Base-by-base conservation (phyloP, 2,797 vertebrate species). In the Capromys pilorides region DNA sequence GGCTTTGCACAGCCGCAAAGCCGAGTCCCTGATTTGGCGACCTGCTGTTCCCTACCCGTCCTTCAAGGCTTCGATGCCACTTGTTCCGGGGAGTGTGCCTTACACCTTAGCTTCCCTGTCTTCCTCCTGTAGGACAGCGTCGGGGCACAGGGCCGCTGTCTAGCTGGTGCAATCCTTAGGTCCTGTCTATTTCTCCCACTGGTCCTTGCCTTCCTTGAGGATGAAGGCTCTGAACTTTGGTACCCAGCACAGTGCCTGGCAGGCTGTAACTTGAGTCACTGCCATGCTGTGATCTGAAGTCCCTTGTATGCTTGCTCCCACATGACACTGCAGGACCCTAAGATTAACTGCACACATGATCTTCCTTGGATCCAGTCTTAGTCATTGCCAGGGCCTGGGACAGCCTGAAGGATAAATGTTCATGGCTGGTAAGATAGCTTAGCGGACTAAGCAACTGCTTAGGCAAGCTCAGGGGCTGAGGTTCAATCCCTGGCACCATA, bases 21-120 rank as follows among this genome's bases (percentile, higher is more conserved):
- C 26, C 8, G 4, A 49, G 67, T 31, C 54, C 36, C 16, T 79
- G 51, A 39, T 83, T 57, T 62, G 61, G 26, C 89, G 87, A 54
- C n/a, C 31, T 8, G 16, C 77, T 33, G 36, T 26, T 92, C 79
- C 54, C 88, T 62, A 16, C 9, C 57, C 33, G 19, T 67, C 62
- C 57, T 88, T 82, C 41, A 54, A 83, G 22, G 41, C 49, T 71
- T 19, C 54, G 86, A 24, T 62, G 39, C 18, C 12, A 21, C 26
- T 36, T 75, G 57, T 45, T 95, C 90, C 33, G 33, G 33, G 45
- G 61, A 75, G 90, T 62, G 41, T 26, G 81, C 67, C 71, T 77
- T 66, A 21, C 11, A 31, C 33, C 71, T 81, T 8, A 66, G 59
- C n/a, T 81, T 45, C 66, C 24, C 61, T 62, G 26, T 61, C 12